Percentiles rank a stretch among this genome's conserved stretches.
phyloP scores from a whole-genome alignment of 1,140 invertebrate species.

The Pinna nobilis region DNA sequence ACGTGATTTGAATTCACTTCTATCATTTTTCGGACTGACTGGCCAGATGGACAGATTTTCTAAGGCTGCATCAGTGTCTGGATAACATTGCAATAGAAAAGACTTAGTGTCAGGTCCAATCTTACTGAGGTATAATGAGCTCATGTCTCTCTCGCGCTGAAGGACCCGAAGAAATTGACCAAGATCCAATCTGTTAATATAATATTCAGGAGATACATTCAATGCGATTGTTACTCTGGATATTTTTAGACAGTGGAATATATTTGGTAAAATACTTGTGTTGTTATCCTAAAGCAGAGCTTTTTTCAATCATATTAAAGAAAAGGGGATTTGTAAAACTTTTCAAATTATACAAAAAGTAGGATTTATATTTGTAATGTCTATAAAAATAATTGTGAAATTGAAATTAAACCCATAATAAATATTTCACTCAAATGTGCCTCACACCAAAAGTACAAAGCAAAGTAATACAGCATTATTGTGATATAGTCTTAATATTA shows the following conservation, averaged over 20 bases:
- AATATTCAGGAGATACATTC: neutral
- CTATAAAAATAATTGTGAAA: too few relatives aligned
- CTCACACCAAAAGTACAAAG: too few relatives aligned
- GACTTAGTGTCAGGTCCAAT: slow-evolving; percentile 56
- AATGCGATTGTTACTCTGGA: neutral
- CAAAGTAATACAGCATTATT: too few relatives aligned
- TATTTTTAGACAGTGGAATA: neutral
- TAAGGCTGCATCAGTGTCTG: slow-evolving; percentile 57
- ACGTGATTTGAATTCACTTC: slow-evolving; percentile 52
- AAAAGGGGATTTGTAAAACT: neutral
- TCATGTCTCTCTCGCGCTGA: slow-evolving; percentile 66
- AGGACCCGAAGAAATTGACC: slow-evolving; percentile 41
- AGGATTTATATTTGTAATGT: too few relatives aligned
- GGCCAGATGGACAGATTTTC: slow-evolving; percentile 61
- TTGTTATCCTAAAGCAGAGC: neutral
- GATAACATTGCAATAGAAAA: slow-evolving; percentile 55
- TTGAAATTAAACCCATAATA: too few relatives aligned
- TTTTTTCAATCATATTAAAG: too few relatives aligned
- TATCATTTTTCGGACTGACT: slow-evolving; percentile 25
- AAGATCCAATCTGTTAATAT: slow-evolving; percentile 19
- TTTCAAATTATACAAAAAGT: neutral
- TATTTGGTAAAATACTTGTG: neutral
- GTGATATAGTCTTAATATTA: too few relatives aligned
- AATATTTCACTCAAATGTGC: too few relatives aligned
- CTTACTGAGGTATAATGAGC: slow-evolving; percentile 60